Base-by-base conservation (phyloP, 1,140 invertebrate genomes). In the Whitmania pigra region DNA sequence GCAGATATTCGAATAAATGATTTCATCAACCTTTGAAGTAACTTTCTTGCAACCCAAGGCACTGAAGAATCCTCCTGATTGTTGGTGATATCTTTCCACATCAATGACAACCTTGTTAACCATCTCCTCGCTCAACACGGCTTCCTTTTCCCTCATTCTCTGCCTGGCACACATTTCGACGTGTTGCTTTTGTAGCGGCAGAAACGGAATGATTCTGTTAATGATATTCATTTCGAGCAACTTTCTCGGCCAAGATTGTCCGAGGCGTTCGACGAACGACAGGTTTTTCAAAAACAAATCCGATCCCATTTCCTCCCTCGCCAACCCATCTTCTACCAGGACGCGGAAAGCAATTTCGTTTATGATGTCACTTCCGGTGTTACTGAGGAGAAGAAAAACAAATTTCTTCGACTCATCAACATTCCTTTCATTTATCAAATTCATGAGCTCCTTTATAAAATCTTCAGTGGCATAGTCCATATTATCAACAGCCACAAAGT, bases 121-220 rank as follows among this genome's bases (percentile, higher is more conserved):
- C 43, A 49, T 49, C 15, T 49, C 43, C 15, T 49, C 43, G 13
- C 43, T 63, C 29, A 63, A 13, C 11, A 20, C 29, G 15, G 29
- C 29, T 7, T 63, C 22, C 18, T 63, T 63, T 31, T 63, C 22
- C 22, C 6, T 3, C 4, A 63, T 22, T 31, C 11, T 11, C 11
- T n/a, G 57, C 15, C 29, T 63, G 22, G 57, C 29, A 63, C 57
- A 63, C 57, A 63, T 63, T 63, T 31, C 57, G 3, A 63, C 11
- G 20, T 63, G 57, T 15, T 22, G 29, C 22, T 63, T 63, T 15
- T 63, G 22, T 13, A 63, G 15, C 15, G 57, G 57, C 29, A 63
- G 20, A 63, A 63, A 63, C 11, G 57, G 57, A 22, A 63, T 13
- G 15, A 63, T 63, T 22, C 29, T 22, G 57, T 63, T 20, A 20